phyloP scores from a whole-genome alignment of 2,113 vertebrate species.

The Condylura cristata region DNA sequence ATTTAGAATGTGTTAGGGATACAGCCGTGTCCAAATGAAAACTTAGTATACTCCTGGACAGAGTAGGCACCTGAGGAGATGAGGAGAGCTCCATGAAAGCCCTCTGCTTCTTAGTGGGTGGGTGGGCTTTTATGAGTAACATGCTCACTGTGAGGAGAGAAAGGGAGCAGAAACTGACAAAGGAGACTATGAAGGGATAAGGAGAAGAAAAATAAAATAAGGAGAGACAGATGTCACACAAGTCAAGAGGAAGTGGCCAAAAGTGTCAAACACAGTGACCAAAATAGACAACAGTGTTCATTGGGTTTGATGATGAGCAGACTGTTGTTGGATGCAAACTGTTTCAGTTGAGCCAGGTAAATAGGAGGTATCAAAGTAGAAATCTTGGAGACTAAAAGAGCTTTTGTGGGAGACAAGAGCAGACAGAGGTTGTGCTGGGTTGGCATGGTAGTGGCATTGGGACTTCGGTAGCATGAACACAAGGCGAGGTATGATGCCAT shows the following conservation, averaged over 20 bases:
- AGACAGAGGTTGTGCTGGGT: too few relatives aligned
- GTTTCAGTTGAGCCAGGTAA: background rate
- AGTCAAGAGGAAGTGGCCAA: background rate
- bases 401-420: too few relatives aligned
- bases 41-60: background rate
- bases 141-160: background rate
- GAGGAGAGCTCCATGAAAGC: background rate
- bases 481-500: too few relatives aligned
- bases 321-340: background rate
- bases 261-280: background rate
- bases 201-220: background rate
- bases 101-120: background rate
- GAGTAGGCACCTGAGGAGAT: background rate
- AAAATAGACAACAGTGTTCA: background rate
- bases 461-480: too few relatives aligned
- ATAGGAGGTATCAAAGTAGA: background rate
- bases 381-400: background rate
- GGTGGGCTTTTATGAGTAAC: background rate
- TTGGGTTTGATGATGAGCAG: background rate
- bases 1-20: background rate
- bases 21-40: background rate
- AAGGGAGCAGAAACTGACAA: background rate
- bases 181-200: background rate
- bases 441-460: too few relatives aligned
- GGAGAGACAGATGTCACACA: background rate